Conservation (phyloP, 2,888 invertebrate genomes). For the Coelopa pilipes region DNA sequence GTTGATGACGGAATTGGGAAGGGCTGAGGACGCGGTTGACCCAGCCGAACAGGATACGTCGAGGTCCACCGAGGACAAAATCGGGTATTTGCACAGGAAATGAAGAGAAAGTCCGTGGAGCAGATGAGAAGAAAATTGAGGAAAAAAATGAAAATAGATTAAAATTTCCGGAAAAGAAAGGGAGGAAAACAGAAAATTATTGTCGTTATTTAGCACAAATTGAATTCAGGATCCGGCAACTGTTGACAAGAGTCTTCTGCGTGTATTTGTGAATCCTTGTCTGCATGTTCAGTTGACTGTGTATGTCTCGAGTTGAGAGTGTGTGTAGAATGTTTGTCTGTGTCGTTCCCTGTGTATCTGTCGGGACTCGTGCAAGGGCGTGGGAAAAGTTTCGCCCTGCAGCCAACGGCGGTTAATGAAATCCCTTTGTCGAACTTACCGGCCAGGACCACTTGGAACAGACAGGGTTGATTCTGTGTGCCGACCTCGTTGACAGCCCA, state of each 20-base stretch:
- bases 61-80: too few relatives aligned
- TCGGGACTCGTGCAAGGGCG: too few relatives aligned
- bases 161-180: not conserved
- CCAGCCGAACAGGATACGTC: conserved; percentile 4
- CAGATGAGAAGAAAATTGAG: conserved; percentile 23
- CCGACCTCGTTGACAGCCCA: conserved; percentile 88
- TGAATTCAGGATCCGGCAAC: conserved; percentile 28
- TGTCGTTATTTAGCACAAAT: conserved; percentile 30
- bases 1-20: conserved; percentile 86
- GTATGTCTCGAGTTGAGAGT: not conserved
- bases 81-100: conserved; percentile 46
- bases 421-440: conserved; percentile 70
- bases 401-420: not conserved
- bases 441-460: conserved; percentile 89
- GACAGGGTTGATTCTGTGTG: conserved; percentile 82
- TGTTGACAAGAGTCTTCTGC: conserved; percentile 1
- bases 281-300: too few relatives aligned
- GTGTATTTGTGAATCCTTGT: not conserved
- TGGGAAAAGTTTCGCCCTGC: too few relatives aligned
- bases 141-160: conserved; percentile 33
- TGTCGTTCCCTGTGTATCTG: too few relatives aligned
- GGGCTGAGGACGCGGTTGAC: conserved; percentile 69
- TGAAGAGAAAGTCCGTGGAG: conserved; percentile 43
- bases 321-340: not conserved
- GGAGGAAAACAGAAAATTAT: too few relatives aligned